Conservation (phyloP, 1,140 invertebrate genomes). For the Acromyrmex heyeri region DNA sequence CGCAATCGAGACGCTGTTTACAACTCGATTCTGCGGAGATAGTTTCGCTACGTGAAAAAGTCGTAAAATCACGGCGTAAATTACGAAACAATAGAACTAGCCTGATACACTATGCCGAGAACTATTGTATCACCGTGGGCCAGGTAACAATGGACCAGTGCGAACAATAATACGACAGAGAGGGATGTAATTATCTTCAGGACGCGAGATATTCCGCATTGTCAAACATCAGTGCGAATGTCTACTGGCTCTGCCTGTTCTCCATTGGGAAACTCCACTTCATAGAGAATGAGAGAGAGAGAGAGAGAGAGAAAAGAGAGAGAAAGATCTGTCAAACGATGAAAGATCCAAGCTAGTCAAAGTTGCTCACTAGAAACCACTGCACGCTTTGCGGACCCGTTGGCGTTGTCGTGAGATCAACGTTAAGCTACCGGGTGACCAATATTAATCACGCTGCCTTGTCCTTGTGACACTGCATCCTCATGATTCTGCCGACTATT, state of each 20-base stretch:
- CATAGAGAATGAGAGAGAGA: background rate
- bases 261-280: slow-evolving; percentile 17
- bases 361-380: slow-evolving; percentile 39
- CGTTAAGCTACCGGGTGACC: slow-evolving; percentile 42
- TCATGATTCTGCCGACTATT: slow-evolving; percentile 51
- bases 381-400: slow-evolving; percentile 25
- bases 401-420: slow-evolving; percentile 44
- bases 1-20: slow-evolving; percentile 52
- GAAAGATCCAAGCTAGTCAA: slow-evolving; percentile 53
- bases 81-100: slow-evolving; percentile 69
- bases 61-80: slow-evolving; percentile 75
- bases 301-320: background rate
- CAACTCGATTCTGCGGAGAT: slow-evolving; percentile 32
- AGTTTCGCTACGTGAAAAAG: slow-evolving; percentile 64
- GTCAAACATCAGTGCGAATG: slow-evolving; percentile 58
- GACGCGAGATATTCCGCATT: slow-evolving; percentile 68
- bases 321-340: slow-evolving; percentile 58
- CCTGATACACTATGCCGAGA: slow-evolving; percentile 65
- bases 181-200: slow-evolving; percentile 76
- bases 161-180: slow-evolving; percentile 74
- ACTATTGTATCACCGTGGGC: slow-evolving; percentile 67
- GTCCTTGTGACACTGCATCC: background rate
- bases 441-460: slow-evolving; percentile 52
- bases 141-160: slow-evolving; percentile 70
- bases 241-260: slow-evolving; percentile 26